These are phyloP conservation scores for Scaeva pyrastri DNA, from an alignment of 2,888 invertebrate genomes.

Conservation along the genomic window DNA sequence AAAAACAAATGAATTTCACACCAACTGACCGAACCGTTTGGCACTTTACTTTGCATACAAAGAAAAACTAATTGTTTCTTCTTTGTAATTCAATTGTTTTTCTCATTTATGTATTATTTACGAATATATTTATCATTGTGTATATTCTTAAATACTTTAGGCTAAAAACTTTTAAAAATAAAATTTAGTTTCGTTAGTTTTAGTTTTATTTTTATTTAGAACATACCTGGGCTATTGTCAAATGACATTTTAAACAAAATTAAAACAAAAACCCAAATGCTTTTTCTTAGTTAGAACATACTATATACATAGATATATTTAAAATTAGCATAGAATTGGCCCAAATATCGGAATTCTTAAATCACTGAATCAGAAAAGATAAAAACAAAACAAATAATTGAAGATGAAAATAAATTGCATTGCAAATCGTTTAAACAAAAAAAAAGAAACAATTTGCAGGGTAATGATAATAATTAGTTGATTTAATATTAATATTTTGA, in stretches of 20 bases:
- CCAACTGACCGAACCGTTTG: constrained; percentile 4
- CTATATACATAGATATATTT: too few relatives aligned
- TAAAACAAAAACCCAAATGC: constrained; percentile 24
- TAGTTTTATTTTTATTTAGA: constrained; percentile 50
- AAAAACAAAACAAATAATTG: background rate
- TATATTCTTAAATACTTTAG: background rate
- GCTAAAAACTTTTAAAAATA: constrained; percentile 29
- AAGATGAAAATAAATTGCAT: background rate
- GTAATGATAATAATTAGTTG: constrained; percentile 20
- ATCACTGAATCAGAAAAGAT: constrained; percentile 51
- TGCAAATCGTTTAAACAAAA: background rate
- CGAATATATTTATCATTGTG: too few relatives aligned
- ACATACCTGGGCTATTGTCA: constrained; percentile 45
- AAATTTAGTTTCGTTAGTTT: constrained; percentile 40
- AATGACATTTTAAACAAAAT: constrained; percentile 52
- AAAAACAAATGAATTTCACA: constrained; percentile 17
- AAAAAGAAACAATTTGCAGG: background rate
- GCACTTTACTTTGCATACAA: constrained; percentile 38
- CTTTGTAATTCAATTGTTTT: constrained; percentile 15
- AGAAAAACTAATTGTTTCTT: constrained; percentile 26
- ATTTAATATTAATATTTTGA: constrained; percentile 8
- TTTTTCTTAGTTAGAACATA: constrained; percentile 25
- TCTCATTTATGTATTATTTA: background rate
- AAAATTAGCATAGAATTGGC: constrained; percentile 59
- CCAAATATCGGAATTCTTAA: constrained; percentile 60